Evolutionary conservation across 1,140 invertebrate genomes (phyloP), one percentile per base, ranked within the genome.

Genomic region (Ceratosolen solmsi): DNA sequence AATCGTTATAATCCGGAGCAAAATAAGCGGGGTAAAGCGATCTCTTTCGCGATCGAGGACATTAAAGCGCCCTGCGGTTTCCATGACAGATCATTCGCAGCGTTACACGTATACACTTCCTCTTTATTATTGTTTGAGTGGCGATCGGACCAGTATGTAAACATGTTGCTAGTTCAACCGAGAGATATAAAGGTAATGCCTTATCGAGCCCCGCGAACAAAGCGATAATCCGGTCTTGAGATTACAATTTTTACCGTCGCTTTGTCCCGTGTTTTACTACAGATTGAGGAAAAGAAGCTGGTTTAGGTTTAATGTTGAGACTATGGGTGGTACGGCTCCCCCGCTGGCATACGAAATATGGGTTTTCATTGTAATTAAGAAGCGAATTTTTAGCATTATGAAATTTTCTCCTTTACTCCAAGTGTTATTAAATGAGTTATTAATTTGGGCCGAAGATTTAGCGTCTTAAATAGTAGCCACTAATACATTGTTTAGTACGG

Each of bases 201-300:
- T 80, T 80, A 80, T 72, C 78, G 78, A 33, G 46, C 5, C n/a
- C 1, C 20, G 25, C 63, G 46, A 72, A 80, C 79, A 80, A 80
- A 80, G 70, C 79, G 71, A 36, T 74, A 73, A 80, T 73, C 71
- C 79, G 70, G 79, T 65, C 54, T 63, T 7, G 79, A 80, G 79
- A 80, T 73, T 79, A 72, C n/a, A 30, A 58, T 68, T 79, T 73
- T 79, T 79, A 70, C 51, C 46, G 46, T 5, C 17, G 63, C 46
- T 65, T 63, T 76, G 36, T 65, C 63, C 36, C 46, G 27, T 78
- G 75, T 20, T 78, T 78, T 78, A 68, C 46, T 78, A 30, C 77
- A 27, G 49, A 79, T 78, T 46, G 60, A 78, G 63, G 63, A 70
- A 79, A 79, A 70, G 51, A 71, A 79, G 51, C n/a, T 71, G 65